Evolutionary conservation across 2,797 vertebrate species (phyloP), one percentile per base, ranked within the genome.

Genomic region (Phataginus tricuspis): DNA sequence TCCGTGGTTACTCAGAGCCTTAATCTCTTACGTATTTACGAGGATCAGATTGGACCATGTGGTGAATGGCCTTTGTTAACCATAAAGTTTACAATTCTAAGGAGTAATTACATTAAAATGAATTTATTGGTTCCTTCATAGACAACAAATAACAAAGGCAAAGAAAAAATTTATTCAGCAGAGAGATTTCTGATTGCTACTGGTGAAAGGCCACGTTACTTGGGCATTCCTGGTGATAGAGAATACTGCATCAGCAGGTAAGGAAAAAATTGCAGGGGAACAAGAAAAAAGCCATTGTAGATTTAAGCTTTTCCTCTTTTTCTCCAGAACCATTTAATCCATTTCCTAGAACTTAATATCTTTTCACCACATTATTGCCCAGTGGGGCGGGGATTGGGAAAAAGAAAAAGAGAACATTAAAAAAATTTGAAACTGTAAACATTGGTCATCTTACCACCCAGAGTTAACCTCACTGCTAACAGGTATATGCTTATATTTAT

Each of bases 241-340:
- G 98, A 99, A 49, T 98, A 98, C 97, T 99, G 99, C 97, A 98
- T 99, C 72, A 99, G 98, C 98, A 99, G 99, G 99, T 99, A 95
- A 98, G 95, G 45, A 21, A 12, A 13, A 3, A 1, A 2, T 7
- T 1, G 7, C 14, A 9, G 37, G 11, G 14, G 34, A 64, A 14
- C 0, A 29, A 37, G 16, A 49, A 19, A 59, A 53, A 78, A 2
- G 53, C 21, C 21, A 1, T 9, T 2, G 8, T 42, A 34, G 31
- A 2, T 13, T 29, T 80, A 3, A 11, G 23, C 66, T 74, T 61
- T 63, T 23, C 49, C n/a, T 55, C 9, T 78, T 27, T 55, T 63
- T 39, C 49, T 87, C 59, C 42, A 84, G 71, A 74, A 5, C 34
- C 51, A 14, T 69, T 80, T 45, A 64, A 14, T 72, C 21, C 34